Percentiles rank a stretch among this genome's conserved stretches.
Conservation (phyloP, 1,140 invertebrate genomes). For the Diabrotica undecimpunctata region DNA sequence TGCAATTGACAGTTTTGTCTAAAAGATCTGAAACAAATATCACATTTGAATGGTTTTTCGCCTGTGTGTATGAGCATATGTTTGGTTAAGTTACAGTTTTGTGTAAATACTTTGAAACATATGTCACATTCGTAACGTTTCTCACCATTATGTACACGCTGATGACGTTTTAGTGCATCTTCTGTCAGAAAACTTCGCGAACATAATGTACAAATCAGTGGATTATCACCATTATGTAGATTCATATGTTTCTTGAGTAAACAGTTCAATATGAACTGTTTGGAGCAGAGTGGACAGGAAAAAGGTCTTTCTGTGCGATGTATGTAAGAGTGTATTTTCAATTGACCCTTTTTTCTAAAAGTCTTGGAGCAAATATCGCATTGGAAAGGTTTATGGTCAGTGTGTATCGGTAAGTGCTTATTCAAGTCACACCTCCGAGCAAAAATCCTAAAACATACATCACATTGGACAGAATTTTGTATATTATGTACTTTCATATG, state of each 20-base stretch:
- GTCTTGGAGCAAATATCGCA: not conserved
- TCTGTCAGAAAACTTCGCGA: not conserved
- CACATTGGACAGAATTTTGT: too few species aligned
- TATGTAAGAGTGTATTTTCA: not conserved
- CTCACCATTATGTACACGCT: conserved; percentile 63
- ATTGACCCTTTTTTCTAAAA: not conserved
- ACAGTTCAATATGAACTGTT: not conserved
- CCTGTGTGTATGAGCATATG: conserved; percentile 53
- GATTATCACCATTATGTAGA: not conserved
- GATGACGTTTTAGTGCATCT: not conserved
- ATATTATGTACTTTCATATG: too few species aligned
- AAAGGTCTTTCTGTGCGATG: not conserved
- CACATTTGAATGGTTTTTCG: conserved; percentile 37
- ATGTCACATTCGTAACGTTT: conserved; percentile 66
- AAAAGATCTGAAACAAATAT: conserved; percentile 28
- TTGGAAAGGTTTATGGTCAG: not conserved
- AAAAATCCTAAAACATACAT: too few species aligned
- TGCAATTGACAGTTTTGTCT: conserved; percentile 45
- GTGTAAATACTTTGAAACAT: conserved; percentile 59
- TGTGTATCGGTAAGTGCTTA: not conserved
- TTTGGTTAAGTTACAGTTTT: conserved; percentile 24
- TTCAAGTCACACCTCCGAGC: not conserved
- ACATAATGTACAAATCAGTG: not conserved
- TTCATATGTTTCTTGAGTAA: not conserved
- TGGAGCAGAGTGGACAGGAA: not conserved